Conservation (phyloP, 2,113 vertebrate genomes). For the Tympanuchus pallidicinctus region DNA sequence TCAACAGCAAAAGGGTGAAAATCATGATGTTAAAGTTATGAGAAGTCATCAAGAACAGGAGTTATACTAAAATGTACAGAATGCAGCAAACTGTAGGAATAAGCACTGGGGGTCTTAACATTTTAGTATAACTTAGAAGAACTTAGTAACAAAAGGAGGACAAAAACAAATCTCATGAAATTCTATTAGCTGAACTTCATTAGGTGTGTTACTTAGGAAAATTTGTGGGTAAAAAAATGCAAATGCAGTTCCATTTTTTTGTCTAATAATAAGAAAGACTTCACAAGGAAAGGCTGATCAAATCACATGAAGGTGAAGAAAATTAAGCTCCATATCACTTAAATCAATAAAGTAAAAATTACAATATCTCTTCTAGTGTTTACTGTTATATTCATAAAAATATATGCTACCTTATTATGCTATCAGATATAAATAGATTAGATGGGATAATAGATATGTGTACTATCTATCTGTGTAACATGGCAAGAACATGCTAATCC, state of each 20-base stretch:
- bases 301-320: not conserved
- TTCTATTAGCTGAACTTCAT: not conserved
- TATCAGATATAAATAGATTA: not conserved
- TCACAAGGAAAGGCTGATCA: not conserved
- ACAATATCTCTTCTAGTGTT: not conserved
- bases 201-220: not conserved
- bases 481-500: not conserved
- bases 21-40: not conserved
- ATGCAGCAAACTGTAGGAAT: not conserved
- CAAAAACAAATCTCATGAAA: not conserved
- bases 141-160: not conserved
- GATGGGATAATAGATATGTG: not conserved
- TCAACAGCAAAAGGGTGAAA: not conserved
- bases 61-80: not conserved
- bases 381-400: not conserved
- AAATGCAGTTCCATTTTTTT: not conserved
- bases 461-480: not conserved
- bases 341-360: not conserved
- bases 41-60: not conserved
- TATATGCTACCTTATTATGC: not conserved
- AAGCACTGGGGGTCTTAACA: not conserved
- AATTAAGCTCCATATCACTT: not conserved
- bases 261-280: not conserved
- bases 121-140: not conserved
- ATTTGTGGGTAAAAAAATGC: rapidly evolving